These are phyloP conservation scores for Chlorodrepanis virens DNA, from an alignment of 2,113 vertebrate species.

Conservation along the genomic window DNA sequence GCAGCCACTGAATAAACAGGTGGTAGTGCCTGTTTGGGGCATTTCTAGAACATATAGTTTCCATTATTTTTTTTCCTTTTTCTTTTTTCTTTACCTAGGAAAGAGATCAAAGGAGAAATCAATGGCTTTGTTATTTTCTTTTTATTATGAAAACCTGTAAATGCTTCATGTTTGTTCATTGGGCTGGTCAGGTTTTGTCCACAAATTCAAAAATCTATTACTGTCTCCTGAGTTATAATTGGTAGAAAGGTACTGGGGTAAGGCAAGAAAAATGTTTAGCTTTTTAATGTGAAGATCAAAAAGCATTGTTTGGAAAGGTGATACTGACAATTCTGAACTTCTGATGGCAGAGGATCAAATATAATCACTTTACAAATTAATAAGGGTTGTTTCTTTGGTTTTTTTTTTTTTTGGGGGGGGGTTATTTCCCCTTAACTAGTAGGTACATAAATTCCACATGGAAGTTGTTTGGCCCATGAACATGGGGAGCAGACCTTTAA, in stretches of 20 bases:
- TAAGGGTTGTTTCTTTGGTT: accelerated
- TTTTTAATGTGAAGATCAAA: not conserved
- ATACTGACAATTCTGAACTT: not conserved
- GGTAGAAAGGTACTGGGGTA: not conserved
- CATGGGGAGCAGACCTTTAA: not conserved
- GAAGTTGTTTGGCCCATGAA: not conserved
- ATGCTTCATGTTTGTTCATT: not conserved
- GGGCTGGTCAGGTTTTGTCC: not conserved
- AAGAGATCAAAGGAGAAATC: not conserved
- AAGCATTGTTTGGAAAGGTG: not conserved
- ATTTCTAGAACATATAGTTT: not conserved
- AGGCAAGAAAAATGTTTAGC: not conserved
- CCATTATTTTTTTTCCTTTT: accelerated
- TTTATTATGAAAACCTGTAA: not conserved
- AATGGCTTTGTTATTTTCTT: not conserved
- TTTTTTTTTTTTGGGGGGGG: not conserved
- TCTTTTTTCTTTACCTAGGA: accelerated
- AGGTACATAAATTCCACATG: not conserved
- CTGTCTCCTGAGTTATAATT: not conserved
- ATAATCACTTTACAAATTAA: not conserved
- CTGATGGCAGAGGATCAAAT: not conserved
- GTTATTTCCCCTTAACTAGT: not conserved
- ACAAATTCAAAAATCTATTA: not conserved
- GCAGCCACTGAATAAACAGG: not conserved
- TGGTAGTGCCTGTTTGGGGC: accelerated